These are phyloP conservation scores for Pagetopsis macropterus DNA, from an alignment of 2,797 vertebrate species.

Conservation along the genomic window DNA sequence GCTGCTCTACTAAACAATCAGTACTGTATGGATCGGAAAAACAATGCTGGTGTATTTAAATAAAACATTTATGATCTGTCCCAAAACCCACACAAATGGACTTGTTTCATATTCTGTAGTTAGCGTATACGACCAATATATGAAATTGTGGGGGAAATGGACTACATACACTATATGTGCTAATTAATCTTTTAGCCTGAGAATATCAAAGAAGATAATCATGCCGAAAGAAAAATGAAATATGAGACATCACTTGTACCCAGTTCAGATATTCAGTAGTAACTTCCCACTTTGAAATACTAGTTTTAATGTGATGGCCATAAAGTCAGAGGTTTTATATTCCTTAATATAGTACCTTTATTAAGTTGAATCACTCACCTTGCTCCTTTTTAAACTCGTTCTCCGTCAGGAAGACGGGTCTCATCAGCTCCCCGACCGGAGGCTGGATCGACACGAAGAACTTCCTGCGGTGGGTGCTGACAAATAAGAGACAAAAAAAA, in stretches of 20 bases:
- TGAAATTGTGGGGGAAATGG: neutral
- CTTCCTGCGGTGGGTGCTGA: constrained; percentile 91
- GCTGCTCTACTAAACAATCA: constrained; percentile 13
- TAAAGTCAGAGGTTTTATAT: neutral
- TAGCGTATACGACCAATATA: neutral
- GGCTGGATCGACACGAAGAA: constrained; percentile 98
- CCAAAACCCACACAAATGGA: neutral
- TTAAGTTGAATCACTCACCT: constrained; percentile 81
- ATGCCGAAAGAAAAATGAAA: neutral
- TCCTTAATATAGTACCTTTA: fast-evolving
- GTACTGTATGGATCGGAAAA: neutral
- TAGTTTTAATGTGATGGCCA: neutral
- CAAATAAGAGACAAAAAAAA: constrained; percentile 3
- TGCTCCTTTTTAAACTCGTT: constrained; percentile 98
- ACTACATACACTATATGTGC: neutral
- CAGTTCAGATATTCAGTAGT: neutral
- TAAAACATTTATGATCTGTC: neutral
- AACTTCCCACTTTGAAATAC: neutral
- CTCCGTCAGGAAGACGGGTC: constrained; percentile 93
- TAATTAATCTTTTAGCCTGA: neutral
- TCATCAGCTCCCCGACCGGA: constrained; percentile 95
- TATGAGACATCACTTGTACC: neutral
- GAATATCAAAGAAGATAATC: neutral
- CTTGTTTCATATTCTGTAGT: neutral
- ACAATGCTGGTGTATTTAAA: neutral